Evolutionary conservation across 2,888 invertebrate species (phyloP), one percentile per base, ranked within the genome.

Genomic region (Andrena haemorrhoa): DNA sequence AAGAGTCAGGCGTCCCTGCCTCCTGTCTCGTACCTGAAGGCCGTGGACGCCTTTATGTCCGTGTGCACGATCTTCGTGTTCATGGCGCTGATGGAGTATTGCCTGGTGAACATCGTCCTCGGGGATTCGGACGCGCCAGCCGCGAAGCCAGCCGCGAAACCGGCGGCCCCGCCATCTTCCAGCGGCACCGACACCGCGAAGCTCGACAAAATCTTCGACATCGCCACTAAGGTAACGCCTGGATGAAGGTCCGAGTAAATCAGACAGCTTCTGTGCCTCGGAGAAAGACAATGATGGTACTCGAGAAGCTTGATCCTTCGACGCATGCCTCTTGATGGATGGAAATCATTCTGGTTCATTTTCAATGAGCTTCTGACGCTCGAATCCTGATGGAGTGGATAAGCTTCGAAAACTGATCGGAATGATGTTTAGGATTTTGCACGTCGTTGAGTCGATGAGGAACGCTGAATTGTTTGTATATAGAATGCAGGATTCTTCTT

Each of bases 61-160:
- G 97, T 97, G 26, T 98, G 98, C 93, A 98, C 98, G 69, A 95
- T 98, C 95, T 98, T 98, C 94, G 98, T 98, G 91, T 98, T 98
- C 92, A 97, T 98, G 97, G 98, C 98, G 0, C 94, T 98, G 69
- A 98, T 98, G 98, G 98, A 98, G 93, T 98, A 98, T 92, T 98
- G 98, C 88, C 94, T 98, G 85, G 98, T 98, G 35, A 98, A 98
- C 92, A 98, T 97, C 35, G 97, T 97, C 0, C 95, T 97, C 20
- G 97, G 97, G 12, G 97, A 98, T 90, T 96, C 96, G 0, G 96
- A 96, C 80, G 95, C 95, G 0, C 92, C 93, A 1, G 95, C 85
- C 93, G 95, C 95, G 90, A 95, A 94, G 82, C 93, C 92, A 6
- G 51, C 96, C 96, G 80, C 86, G 41, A 41, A 41, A 3, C 78